phyloP scores from a whole-genome alignment of 2,888 invertebrate genomes.

The Acanthosepion esculentum region DNA sequence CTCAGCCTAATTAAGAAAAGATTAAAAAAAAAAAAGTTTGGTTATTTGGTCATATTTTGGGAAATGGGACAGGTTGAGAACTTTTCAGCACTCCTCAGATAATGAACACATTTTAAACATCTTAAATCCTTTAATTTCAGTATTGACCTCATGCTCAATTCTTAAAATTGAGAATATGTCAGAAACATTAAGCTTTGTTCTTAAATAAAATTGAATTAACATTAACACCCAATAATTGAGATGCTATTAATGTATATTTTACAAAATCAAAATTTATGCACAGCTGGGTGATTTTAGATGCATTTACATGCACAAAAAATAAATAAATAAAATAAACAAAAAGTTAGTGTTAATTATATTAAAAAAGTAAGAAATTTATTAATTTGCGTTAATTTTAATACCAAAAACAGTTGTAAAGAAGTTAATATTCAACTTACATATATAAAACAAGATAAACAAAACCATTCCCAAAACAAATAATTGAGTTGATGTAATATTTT shows the following conservation, averaged over 20 bases:
- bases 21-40: too few relatives aligned
- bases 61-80: too few relatives aligned
- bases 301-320: neutral
- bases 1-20: too few relatives aligned
- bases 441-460: neutral
- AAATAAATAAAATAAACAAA: neutral
- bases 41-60: too few relatives aligned
- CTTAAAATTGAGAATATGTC: neutral
- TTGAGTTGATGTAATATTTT: neutral
- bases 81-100: too few relatives aligned
- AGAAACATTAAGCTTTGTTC: neutral
- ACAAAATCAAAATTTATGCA: neutral
- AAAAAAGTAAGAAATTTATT: neutral
- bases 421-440: neutral
- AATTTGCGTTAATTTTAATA: neutral
- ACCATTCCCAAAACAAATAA: neutral
- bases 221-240: neutral
- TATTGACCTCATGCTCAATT: too few relatives aligned
- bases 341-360: neutral
- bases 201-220: neutral
- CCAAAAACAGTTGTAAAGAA: neutral
- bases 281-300: neutral
- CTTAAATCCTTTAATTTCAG: too few relatives aligned
- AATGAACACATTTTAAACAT: too few relatives aligned
- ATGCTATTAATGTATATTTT: neutral